Evolutionary conservation across 2,888 invertebrate species (phyloP).

Genomic region (Thelaira solivaga): DNA sequence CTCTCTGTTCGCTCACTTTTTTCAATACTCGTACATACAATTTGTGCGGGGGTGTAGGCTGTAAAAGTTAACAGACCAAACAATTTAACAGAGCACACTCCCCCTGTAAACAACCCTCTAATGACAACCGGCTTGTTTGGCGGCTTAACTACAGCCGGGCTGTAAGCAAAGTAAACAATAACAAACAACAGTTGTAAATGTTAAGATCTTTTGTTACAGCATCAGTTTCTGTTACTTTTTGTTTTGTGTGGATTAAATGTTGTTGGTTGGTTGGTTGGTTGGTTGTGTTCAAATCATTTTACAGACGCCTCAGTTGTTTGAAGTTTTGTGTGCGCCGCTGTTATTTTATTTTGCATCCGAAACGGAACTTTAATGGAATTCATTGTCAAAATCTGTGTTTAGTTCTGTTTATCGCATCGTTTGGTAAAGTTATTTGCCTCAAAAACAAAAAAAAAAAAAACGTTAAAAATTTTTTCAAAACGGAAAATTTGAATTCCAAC

Average conservation of each 20-base stretch:
- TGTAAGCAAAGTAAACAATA: neutral
- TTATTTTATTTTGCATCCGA: constrained; percentile 38
- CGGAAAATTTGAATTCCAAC: constrained; percentile 20
- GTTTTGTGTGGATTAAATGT: constrained; percentile 34
- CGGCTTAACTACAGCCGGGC: no score
- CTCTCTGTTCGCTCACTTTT: neutral
- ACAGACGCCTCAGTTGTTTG: no score
- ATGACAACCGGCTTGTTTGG: neutral
- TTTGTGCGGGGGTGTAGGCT: neutral
- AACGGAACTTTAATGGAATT: constrained; percentile 46
- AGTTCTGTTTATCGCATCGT: constrained; percentile 67
- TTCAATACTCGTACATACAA: neutral
- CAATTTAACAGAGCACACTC: constrained; percentile 35
- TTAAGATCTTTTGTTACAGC: constrained; percentile 45
- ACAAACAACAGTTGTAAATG: constrained; percentile 1
- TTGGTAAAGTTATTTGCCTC: constrained; percentile 66
- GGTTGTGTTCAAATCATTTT: constrained; percentile 4
- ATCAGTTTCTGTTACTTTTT: constrained; percentile 8
- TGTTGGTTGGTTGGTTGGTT: no score
- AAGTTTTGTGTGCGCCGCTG: constrained; percentile 52
- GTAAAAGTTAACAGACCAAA: constrained; percentile 51
- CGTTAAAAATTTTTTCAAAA: neutral
- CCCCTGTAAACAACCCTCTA: constrained; percentile 30
- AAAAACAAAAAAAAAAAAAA: neutral
- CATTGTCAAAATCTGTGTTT: constrained; percentile 65